These are phyloP conservation scores for Patiria miniata DNA, from an alignment of 35 echinoderm and acorn worm genomes.

Conservation along the genomic window DNA sequence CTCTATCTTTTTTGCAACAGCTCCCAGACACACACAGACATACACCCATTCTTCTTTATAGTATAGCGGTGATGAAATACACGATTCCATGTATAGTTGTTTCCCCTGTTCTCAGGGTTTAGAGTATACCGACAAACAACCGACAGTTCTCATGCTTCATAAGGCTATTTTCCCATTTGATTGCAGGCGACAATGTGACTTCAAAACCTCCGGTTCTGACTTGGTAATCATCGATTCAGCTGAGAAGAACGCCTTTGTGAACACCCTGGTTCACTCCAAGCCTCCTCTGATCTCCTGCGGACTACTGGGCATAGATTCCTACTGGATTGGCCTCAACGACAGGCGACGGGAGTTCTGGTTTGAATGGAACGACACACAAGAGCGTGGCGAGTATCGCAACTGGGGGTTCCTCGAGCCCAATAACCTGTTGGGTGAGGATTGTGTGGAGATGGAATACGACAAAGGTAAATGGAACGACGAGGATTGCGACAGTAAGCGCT, in stretches of 20 bases:
- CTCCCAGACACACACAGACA: too few relatives aligned
- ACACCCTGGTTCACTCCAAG: neutral
- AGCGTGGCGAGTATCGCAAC: neutral
- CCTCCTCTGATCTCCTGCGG: neutral
- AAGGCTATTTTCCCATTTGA: neutral
- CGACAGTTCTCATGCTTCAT: too few relatives aligned
- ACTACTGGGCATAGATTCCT: neutral
- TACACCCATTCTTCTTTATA: too few relatives aligned
- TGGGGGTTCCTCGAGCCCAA: neutral
- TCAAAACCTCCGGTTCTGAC: neutral
- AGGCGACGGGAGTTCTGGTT: neutral
- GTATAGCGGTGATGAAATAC: too few relatives aligned
- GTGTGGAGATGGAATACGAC: neutral
- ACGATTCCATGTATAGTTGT: too few relatives aligned
- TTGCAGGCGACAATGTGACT: neutral
- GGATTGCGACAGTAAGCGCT: neutral
- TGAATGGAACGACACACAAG: neutral
- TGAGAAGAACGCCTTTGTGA: neutral
- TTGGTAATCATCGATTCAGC: neutral
- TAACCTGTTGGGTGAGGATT: neutral
- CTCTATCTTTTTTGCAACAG: too few relatives aligned
- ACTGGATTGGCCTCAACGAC: constrained; percentile 4
- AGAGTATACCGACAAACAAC: too few relatives aligned
- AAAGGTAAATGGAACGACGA: constrained; percentile 16
- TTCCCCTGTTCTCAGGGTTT: too few relatives aligned